Evolutionary conservation across 2,797 vertebrate species (phyloP).

Genomic region (Hyperoplus lanceolatus): DNA sequence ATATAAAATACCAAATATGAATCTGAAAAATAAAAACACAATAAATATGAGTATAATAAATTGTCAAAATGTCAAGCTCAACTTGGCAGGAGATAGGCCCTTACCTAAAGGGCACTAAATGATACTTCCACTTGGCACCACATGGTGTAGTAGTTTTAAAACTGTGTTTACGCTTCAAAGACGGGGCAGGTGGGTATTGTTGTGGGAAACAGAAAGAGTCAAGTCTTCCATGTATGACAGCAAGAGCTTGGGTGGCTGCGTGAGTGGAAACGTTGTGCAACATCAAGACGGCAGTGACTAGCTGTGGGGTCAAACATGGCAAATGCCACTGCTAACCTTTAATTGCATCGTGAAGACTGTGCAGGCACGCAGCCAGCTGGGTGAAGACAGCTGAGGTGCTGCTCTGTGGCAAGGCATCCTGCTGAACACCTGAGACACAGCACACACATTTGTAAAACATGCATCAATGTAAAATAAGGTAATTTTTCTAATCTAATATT

Average conservation of each 20-base stretch:
- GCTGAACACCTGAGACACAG: conserved; percentile 88
- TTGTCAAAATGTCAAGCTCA: no score
- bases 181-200: neutral
- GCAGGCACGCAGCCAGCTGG: conserved; percentile 91
- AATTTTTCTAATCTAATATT: no score
- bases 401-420: conserved; percentile 90
- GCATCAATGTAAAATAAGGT: neutral
- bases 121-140: neutral
- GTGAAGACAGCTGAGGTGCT: conserved; percentile 93
- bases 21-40: no score
- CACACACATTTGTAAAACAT: conserved; percentile 32
- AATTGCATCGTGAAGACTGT: conserved; percentile 91
- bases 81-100: no score
- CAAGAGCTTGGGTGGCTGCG: neutral
- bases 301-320: neutral
- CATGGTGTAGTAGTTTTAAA: conserved; percentile 6
- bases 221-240: conserved; percentile 22
- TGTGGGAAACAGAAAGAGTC: conserved; percentile 11
- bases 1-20: no score
- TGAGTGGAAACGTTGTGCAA: neutral
- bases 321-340: conserved; percentile 87
- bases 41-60: no score
- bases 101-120: neutral
- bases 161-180: conserved; percentile 22
- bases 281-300: neutral